Percentiles rank a stretch among this genome's conserved stretches.
Evolutionary conservation across 2,797 vertebrate species (phyloP).

Genomic region (Falco peregrinus): DNA sequence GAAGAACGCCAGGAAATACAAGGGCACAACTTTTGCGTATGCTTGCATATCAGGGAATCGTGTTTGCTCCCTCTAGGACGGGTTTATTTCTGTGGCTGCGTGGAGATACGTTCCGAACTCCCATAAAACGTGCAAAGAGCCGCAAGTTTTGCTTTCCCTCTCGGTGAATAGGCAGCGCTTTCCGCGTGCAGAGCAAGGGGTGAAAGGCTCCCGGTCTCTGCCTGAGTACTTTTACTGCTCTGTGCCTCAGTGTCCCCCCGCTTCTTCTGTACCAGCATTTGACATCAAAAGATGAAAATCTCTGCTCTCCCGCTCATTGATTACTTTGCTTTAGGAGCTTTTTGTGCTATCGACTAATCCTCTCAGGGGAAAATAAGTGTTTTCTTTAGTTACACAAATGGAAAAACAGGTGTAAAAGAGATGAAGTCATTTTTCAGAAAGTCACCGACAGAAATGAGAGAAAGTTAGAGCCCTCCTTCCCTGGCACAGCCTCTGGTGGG

Average conservation of each 20-base stretch:
- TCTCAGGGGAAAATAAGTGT: neutral
- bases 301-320: neutral
- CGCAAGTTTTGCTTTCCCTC: neutral
- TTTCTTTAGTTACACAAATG: neutral
- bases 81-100: neutral
- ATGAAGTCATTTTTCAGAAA: neutral
- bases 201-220: neutral
- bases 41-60: fast-evolving
- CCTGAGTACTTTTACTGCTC: neutral
- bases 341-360: neutral
- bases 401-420: neutral
- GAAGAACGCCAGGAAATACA: neutral
- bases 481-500: neutral
- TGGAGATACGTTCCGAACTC: neutral
- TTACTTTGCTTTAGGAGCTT: neutral
- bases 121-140: neutral
- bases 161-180: neutral
- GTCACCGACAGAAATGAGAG: neutral
- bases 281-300: neutral
- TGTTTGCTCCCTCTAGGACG: neutral
- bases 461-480: neutral
- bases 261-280: fast-evolving
- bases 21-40: neutral
- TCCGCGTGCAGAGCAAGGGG: neutral
- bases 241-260: neutral